Conservation (phyloP, 2,888 invertebrate species). For the Diaprepes abbreviatus region DNA sequence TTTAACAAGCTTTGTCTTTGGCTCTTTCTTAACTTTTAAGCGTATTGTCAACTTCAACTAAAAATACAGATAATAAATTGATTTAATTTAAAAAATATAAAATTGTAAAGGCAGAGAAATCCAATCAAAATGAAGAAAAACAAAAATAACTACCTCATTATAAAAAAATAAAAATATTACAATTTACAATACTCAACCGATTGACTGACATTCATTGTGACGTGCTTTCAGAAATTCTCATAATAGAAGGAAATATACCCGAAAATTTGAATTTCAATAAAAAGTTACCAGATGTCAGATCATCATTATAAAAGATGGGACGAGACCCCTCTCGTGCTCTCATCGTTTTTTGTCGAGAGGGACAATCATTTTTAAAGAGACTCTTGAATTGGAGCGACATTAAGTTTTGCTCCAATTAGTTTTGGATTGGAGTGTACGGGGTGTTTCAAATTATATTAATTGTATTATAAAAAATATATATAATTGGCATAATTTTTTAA, state of each 20-base stretch:
- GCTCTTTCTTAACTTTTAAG: no score
- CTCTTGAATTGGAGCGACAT: constrained; percentile 24
- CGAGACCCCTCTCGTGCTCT: constrained; percentile 24
- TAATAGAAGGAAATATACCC: constrained; percentile 16
- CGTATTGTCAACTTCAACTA: no score
- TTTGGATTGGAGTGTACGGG: constrained; percentile 14
- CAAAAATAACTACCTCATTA: background rate
- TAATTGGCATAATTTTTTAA: no score
- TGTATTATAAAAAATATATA: no score
- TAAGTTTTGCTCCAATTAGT: constrained; percentile 30
- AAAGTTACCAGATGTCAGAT: constrained; percentile 41
- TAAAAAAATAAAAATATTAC: constrained; percentile 11
- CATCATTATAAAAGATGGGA: constrained; percentile 34
- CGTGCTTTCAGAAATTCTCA: constrained; percentile 4
- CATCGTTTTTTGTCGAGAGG: constrained; percentile 24
- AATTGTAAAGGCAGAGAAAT: no score
- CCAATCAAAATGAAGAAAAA: no score
- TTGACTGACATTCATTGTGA: constrained; percentile 13
- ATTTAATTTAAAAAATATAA: no score
- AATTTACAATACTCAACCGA: constrained; percentile 1
- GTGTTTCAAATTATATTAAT: background rate
- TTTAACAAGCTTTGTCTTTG: no score
- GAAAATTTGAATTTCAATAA: constrained; percentile 31
- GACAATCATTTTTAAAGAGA: constrained; percentile 34
- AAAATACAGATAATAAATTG: no score